Conservation (phyloP, 2,113 vertebrate genomes). For the Vulpes lagopus region DNA sequence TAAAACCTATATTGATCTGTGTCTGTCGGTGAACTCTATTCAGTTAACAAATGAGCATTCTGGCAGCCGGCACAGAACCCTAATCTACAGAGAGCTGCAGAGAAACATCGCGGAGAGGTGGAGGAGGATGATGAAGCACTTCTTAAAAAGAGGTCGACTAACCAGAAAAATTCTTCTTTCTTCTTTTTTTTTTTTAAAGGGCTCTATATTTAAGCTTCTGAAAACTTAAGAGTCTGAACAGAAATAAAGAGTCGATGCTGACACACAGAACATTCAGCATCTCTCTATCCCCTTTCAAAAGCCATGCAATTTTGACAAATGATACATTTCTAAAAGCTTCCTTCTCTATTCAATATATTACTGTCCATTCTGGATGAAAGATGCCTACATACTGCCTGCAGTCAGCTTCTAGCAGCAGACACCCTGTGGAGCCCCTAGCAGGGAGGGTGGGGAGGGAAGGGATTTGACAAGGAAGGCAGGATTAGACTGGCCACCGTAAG, state of each 20-base stretch:
- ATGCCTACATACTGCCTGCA: constrained; percentile 89
- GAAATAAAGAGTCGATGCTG: constrained; percentile 74
- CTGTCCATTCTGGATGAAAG: constrained; percentile 92
- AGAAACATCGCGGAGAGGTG: constrained; percentile 71
- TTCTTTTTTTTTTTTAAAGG: constrained; percentile 74
- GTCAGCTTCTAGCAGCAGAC: constrained; percentile 84
- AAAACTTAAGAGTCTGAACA: constrained; percentile 81
- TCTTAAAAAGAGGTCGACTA: constrained; percentile 77
- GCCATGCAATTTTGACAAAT: constrained; percentile 85
- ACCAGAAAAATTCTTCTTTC: constrained; percentile 77
- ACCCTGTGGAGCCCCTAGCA: constrained; percentile 82
- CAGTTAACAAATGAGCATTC: constrained; percentile 74
- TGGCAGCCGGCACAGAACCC: constrained; percentile 71
- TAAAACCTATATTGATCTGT: constrained; percentile 54
- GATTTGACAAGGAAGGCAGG: constrained; percentile 85
- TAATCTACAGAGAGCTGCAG: constrained; percentile 71
- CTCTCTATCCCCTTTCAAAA: constrained; percentile 82
- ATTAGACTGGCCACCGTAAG: constrained; percentile 90
- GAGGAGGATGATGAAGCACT: constrained; percentile 81
- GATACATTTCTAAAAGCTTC: constrained; percentile 82
- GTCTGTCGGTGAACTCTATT: constrained; percentile 43
- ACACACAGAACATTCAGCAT: constrained; percentile 74
- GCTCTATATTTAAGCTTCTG: constrained; percentile 81
- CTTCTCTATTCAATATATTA: constrained; percentile 88
- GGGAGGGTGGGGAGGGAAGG: constrained; percentile 85